These are phyloP conservation scores for Magallana ariakensis DNA, from an alignment of 1,140 invertebrate species.

Conservation along the genomic window DNA sequence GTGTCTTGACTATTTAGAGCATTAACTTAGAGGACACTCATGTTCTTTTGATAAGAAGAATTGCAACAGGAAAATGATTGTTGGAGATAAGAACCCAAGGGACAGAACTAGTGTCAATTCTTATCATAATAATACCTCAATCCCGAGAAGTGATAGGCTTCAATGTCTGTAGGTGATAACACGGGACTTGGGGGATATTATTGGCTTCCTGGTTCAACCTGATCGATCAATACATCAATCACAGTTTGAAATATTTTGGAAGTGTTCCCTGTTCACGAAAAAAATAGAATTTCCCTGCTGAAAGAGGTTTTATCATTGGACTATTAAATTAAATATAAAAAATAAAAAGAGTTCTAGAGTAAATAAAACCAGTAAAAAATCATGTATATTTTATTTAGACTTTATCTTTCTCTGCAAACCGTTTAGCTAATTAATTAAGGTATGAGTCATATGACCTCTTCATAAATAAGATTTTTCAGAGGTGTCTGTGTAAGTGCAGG, in stretches of 20 bases:
- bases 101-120: neutral
- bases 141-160: neutral
- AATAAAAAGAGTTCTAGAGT: neutral
- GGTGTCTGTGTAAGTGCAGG: constrained; percentile 16
- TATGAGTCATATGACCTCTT: constrained; percentile 14
- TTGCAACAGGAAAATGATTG: constrained; percentile 13
- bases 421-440: constrained; percentile 10
- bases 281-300: neutral
- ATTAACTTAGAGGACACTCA: constrained; percentile 3
- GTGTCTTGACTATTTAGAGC: neutral
- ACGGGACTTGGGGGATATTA: neutral
- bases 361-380: neutral
- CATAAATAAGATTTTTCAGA: constrained; percentile 23
- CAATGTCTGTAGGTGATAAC: neutral
- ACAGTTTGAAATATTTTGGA: neutral
- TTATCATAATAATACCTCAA: neutral
- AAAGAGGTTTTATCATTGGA: no score
- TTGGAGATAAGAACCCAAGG: neutral
- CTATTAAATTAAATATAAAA: no score
- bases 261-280: neutral
- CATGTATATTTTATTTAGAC: neutral
- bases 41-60: constrained; percentile 8
- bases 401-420: neutral
- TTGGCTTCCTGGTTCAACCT: constrained; percentile 18
- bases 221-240: constrained; percentile 7